Percentiles rank a stretch among this genome's conserved stretches.
Conservation (phyloP, 2,888 invertebrate genomes). For the Mythimna lalbum region DNA sequence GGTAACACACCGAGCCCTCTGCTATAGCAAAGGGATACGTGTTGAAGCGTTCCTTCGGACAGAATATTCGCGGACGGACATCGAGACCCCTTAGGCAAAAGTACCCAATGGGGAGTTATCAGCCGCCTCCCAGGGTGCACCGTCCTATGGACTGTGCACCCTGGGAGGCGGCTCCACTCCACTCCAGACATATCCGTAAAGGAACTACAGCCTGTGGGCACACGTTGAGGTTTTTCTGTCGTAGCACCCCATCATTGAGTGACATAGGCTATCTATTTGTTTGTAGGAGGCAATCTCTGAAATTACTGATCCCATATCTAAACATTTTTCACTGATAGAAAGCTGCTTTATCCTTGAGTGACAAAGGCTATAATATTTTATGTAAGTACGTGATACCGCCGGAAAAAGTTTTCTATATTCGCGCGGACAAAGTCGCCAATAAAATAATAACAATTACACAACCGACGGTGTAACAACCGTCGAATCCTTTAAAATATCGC, state of each 20-base stretch:
- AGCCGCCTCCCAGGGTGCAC: neutral
- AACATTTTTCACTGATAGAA: too few species aligned
- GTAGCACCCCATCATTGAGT: too few species aligned
- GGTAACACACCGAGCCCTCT: neutral
- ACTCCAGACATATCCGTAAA: neutral
- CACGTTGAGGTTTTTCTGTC: neutral
- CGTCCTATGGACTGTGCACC: neutral
- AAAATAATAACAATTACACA: neutral
- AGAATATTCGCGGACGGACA: neutral
- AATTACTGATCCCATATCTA: too few species aligned
- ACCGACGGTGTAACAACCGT: constrained; percentile 54
- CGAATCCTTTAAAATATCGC: constrained; percentile 63
- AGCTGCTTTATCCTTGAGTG: too few species aligned
- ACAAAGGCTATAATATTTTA: too few species aligned
- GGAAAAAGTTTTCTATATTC: too few species aligned
- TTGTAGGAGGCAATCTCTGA: too few species aligned
- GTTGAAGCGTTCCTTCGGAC: neutral
- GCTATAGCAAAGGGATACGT: too few species aligned
- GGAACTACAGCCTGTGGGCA: neutral
- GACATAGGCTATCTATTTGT: too few species aligned
- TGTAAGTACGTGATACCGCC: too few species aligned
- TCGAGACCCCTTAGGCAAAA: neutral
- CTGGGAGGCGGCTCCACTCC: too few species aligned
- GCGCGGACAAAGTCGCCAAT: too few species aligned
- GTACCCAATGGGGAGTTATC: neutral